phyloP scores from a whole-genome alignment of 2,113 vertebrate species.

The Tupaia tana region DNA sequence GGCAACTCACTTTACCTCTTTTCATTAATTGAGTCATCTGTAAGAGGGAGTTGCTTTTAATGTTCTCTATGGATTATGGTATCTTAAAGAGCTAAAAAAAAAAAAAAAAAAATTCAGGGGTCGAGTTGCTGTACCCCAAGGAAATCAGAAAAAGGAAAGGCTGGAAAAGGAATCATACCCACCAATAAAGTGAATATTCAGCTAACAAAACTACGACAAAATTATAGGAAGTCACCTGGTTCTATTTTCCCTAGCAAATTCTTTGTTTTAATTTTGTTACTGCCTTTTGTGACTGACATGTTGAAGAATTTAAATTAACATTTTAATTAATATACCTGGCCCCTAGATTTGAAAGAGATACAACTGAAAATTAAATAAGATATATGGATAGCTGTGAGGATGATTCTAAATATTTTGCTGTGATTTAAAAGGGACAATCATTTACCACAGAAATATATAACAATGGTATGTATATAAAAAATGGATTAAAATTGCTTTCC shows the following conservation, averaged over 20 bases:
- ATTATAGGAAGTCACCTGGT: not conserved
- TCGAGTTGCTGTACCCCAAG: not conserved
- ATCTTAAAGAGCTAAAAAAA: conserved; percentile 28
- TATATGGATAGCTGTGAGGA: not conserved
- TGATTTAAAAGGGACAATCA: not conserved
- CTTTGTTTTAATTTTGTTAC: not conserved
- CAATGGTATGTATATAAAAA: not conserved
- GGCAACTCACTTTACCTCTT: not conserved
- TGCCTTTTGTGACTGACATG: not conserved
- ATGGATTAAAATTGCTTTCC: not conserved
- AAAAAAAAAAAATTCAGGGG: not conserved
- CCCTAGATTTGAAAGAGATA: conserved; percentile 28
- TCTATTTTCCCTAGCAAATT: not conserved
- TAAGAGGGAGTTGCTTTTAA: not conserved
- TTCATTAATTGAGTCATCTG: not conserved
- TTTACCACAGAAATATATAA: not conserved
- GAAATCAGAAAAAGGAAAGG: conserved; percentile 9
- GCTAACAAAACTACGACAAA: not conserved
- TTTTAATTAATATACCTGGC: not conserved
- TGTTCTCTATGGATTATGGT: not conserved
- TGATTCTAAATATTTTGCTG: conserved; percentile 26
- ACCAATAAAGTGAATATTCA: not conserved
- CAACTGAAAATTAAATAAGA: not conserved
- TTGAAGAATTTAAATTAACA: not conserved
- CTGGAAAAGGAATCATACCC: conserved; percentile 8